Evolutionary conservation across 1,140 invertebrate genomes (phyloP), one percentile per base, ranked within the genome.

Genomic region (Zelostemma sp.): DNA sequence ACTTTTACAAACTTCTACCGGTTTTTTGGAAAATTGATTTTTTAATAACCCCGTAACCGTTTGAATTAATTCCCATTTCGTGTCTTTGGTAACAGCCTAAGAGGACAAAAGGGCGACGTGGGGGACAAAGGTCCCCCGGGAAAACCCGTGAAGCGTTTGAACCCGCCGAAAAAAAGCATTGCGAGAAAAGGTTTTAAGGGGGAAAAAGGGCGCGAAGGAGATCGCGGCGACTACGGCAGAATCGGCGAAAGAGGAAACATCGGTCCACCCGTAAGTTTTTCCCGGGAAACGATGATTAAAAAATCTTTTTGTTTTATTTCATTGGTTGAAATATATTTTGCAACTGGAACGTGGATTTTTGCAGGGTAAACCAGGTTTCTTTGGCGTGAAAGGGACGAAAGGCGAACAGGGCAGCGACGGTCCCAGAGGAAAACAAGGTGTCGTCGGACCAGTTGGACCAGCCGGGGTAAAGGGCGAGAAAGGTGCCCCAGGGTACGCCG

Each of bases 401-500:
- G 90, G 90, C 17, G 87, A 89, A 18, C 86, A 85, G 47, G 87
- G 84, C 19, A 74, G 73, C 1, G 81, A 85, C 55, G 84, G 84
- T 0, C 78, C 76, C 1, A 77, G 86, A 80, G 87, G 87, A 48
- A 80, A 82, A 48, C 80, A 86, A 57, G 86, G 87, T 25, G 72
- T 74, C 28, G 71, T 76, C 5, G 88, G 88, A 11, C 84, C 83
- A 0, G 18, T 75, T 33, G 92, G 92, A n/a, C 89, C 88, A 1
- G 67, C 86, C 19, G 93, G 93, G 0, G 87, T 88, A 9, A 93
- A 94, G 80, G 94, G 93, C 35, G 88, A 90, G 38, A 95, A 94
- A 84, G 94, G 94, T 66, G 91, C 92, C 1, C 92, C 93, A 0
- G 94, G 94, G n/a, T 92, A 88, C 53, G 86, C 87, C 64, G 93